Percentiles rank a stretch among this genome's conserved stretches.
Evolutionary conservation across 23 tunicate species (phyloP).

Genomic region (Halocynthia roretzi): DNA sequence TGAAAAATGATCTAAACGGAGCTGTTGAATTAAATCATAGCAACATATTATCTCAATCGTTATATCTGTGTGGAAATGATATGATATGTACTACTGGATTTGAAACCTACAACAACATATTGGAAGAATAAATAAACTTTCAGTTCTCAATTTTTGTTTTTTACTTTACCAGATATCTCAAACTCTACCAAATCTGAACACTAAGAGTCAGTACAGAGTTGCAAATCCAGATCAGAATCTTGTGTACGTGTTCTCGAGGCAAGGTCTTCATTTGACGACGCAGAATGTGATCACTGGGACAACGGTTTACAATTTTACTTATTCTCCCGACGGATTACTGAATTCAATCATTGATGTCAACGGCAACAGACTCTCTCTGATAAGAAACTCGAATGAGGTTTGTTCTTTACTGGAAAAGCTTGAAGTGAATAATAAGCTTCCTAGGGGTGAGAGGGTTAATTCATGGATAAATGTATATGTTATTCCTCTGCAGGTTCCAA

Average conservation of each 20-base stretch:
- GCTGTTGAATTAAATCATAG: too few relatives aligned
- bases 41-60: too few relatives aligned
- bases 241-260: conserved; percentile 57
- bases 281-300: conserved; percentile 84
- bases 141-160: background rate
- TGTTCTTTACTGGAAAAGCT: background rate
- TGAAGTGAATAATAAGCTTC: too few relatives aligned
- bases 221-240: conserved; percentile 83
- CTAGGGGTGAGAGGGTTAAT: too few relatives aligned
- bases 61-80: too few relatives aligned
- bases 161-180: conserved; percentile 30
- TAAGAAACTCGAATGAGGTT: conserved; percentile 30
- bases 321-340: conserved; percentile 27
- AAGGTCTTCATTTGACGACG: conserved; percentile 70
- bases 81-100: too few relatives aligned
- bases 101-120: too few relatives aligned
- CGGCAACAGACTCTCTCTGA: conserved; percentile 43
- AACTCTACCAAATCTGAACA: conserved; percentile 32
- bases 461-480: background rate
- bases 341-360: conserved; percentile 43
- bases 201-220: conserved; percentile 38
- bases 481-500: conserved; percentile 17
- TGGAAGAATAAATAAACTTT: too few relatives aligned
- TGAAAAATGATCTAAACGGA: too few relatives aligned
- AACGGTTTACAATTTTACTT: conserved; percentile 54